Conservation (phyloP, 2,113 vertebrate species). For the Eurypyga helias region DNA sequence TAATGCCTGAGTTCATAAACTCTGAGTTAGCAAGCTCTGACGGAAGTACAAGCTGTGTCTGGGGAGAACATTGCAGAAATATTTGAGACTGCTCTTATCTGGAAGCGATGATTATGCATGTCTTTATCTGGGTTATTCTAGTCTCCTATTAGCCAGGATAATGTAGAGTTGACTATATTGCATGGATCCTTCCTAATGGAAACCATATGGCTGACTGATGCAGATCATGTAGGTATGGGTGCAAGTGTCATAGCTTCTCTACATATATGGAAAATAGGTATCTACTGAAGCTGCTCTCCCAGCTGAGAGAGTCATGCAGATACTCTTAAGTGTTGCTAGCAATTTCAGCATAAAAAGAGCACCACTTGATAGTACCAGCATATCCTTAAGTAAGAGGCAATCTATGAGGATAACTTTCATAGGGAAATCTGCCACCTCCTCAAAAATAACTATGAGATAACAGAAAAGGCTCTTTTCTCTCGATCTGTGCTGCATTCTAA, state of each 20-base stretch:
- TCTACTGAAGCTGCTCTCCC: not conserved
- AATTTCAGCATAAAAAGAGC: constrained; percentile 24
- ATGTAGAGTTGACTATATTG: constrained; percentile 8
- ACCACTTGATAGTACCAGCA: not conserved
- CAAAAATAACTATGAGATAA: constrained; percentile 34
- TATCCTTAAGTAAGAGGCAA: constrained; percentile 26
- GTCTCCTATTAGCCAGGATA: constrained; percentile 36
- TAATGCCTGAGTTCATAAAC: constrained; percentile 35
- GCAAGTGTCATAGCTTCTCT: constrained; percentile 5
- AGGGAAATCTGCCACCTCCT: constrained; percentile 12
- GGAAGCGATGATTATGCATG: constrained; percentile 40
- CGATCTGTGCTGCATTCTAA: constrained; percentile 24
- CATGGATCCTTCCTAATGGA: not conserved
- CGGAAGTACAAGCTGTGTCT: constrained; percentile 25
- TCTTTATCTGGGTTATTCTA: constrained; percentile 50
- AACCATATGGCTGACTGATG: not conserved
- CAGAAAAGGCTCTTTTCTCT: not conserved
- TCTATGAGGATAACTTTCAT: constrained; percentile 13
- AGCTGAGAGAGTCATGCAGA: not conserved
- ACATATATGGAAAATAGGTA: not conserved
- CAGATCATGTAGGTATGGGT: constrained; percentile 3
- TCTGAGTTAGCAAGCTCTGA: constrained; percentile 5
- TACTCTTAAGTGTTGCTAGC: not conserved
- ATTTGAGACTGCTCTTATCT: constrained; percentile 13
- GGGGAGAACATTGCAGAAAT: not conserved